These are phyloP conservation scores for Diplodus puntazzo DNA, from an alignment of 2,797 vertebrate genomes.

Conservation along the genomic window DNA sequence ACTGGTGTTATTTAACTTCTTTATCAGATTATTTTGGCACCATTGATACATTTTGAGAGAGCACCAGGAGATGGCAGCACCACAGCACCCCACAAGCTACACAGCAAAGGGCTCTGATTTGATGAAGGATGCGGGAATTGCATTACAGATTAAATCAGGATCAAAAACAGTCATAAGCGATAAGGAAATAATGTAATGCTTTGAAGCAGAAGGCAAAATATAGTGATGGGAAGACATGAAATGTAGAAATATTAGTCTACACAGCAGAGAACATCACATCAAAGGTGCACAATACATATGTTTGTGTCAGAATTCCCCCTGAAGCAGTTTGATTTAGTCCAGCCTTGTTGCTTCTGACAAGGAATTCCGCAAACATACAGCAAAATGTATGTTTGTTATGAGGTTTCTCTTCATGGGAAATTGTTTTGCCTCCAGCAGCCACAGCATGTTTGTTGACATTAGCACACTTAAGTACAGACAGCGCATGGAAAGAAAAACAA, in stretches of 20 bases:
- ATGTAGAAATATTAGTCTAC: conserved; percentile 39
- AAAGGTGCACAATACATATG: conserved; percentile 39
- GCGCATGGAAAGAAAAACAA: conserved; percentile 27
- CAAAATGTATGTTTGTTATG: conserved; percentile 22
- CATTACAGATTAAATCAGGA: not conserved
- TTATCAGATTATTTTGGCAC: conserved; percentile 10
- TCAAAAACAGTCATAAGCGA: conserved; percentile 2
- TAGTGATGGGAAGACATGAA: not conserved
- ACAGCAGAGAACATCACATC: conserved; percentile 40
- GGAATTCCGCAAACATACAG: conserved; percentile 17
- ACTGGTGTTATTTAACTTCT: conserved; percentile 14
- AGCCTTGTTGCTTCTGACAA: conserved; percentile 18
- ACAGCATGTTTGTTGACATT: conserved; percentile 54
- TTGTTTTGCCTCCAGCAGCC: conserved; percentile 26
- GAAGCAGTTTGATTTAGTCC: conserved; percentile 41
- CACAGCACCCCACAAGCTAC: not conserved
- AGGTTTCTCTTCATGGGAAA: conserved; percentile 39
- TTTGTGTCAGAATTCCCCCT: conserved; percentile 26
- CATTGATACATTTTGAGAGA: not conserved
- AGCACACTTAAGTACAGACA: conserved; percentile 12
- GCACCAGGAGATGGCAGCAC: conserved; percentile 74
- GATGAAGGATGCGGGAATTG: not conserved
- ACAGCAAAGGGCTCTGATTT: not conserved
- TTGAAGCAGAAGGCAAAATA: conserved; percentile 9
- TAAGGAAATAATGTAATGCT: not conserved